These are phyloP conservation scores for Anastatus disparis DNA, from an alignment of 1,140 invertebrate species.

Conservation along the genomic window DNA sequence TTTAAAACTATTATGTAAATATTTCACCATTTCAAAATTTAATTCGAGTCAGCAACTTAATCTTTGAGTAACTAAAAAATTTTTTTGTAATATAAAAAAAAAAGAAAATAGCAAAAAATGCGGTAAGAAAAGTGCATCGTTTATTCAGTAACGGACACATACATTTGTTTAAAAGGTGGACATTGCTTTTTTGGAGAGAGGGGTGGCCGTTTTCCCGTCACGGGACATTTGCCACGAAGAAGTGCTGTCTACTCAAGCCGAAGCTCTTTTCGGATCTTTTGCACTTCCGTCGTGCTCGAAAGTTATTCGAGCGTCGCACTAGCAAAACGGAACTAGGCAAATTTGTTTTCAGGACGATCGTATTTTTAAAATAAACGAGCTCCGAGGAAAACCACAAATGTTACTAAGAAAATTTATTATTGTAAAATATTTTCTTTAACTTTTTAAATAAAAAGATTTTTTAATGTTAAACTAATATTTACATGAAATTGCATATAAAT, in stretches of 20 bases:
- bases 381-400: background rate
- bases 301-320: constrained; percentile 22
- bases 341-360: constrained; percentile 32
- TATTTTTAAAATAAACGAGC: constrained; percentile 18
- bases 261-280: constrained; percentile 48
- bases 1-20: too few relatives aligned
- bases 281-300: constrained; percentile 30
- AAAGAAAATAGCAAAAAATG: constrained; percentile 1
- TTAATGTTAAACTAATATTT: too few relatives aligned
- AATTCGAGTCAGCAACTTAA: too few relatives aligned
- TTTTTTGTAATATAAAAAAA: too few relatives aligned
- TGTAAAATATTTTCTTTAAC: too few relatives aligned
- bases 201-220: constrained; percentile 52
- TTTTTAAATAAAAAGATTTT: too few relatives aligned
- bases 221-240: constrained; percentile 56
- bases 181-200: too few relatives aligned
- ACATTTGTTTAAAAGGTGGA: constrained; percentile 43
- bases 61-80: too few relatives aligned
- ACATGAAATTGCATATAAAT: too few relatives aligned
- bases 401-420: constrained; percentile 2
- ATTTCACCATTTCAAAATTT: too few relatives aligned
- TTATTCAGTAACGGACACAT: constrained; percentile 18
- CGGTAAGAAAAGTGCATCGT: constrained; percentile 12
- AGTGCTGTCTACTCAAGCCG: constrained; percentile 41
- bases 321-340: constrained; percentile 25